Evolutionary conservation across 2,113 vertebrate genomes (phyloP), one percentile per base, ranked within the genome.

Genomic region (Clinocottus analis): DNA sequence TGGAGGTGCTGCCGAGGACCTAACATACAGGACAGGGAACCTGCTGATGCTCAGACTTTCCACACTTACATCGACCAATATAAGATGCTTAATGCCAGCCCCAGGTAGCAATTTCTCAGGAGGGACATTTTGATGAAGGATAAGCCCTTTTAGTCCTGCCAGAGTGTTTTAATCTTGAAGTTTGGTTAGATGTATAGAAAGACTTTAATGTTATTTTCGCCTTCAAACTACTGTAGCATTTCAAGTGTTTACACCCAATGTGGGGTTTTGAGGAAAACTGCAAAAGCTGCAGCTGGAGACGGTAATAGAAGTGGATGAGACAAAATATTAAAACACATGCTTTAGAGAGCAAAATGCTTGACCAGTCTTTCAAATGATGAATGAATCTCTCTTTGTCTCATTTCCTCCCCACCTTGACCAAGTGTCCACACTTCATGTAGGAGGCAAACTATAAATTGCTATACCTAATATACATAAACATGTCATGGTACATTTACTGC

Each of bases 41-140:
- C 88, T 93, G 94, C 93, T 94, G 92, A 94, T 88, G 86, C 55
- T 77, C 51, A 75, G 75, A 69, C 60, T 88, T 92, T 91, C 70
- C 70, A 62, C 53, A 61, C 68, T 83, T 82, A 88, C 82, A 77
- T 79, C 43, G 27, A 73, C 77, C 76, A 64, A 41, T 55, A 56
- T 68, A 35, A 76, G 78, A 82, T 45, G 65, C 75, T 84, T 91
- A 93, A 94, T 93, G 92, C 90, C 91, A 92, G 82, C 78, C 78
- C 62, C 68, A 89, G 81, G 80, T 84, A 80, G 80, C 76, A 80
- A 68, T 84, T 87, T 85, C 68, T 90, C 85, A 71, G 60, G 83
- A 85, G 78, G 58, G 47, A 76, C 47, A 85, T 89, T 83, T 23
- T 74, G 89, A 79, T 82, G 23, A 85, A 83, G 81, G 75, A 86